Conservation (phyloP, 2,113 vertebrate species). For the Sinocyclocheilus grahami region DNA sequence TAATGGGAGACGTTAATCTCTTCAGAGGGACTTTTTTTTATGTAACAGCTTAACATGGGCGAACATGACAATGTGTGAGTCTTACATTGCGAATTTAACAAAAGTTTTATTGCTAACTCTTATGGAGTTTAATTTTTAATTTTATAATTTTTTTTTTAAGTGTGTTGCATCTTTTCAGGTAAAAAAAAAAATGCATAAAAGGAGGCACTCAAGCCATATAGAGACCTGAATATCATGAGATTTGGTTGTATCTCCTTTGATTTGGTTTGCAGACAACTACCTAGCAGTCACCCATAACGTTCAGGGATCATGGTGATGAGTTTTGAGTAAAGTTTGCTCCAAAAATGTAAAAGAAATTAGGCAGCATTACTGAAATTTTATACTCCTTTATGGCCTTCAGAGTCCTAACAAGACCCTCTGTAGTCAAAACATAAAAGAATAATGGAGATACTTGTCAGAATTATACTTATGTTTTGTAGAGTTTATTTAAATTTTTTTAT, state of each 20-base stretch:
- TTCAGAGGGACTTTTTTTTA: background rate
- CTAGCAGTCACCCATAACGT: background rate
- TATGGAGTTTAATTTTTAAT: background rate
- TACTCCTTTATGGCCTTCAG: too few species aligned
- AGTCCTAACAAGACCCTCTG: too few species aligned
- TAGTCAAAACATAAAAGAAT: too few species aligned
- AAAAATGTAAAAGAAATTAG: too few species aligned
- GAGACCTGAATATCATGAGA: background rate
- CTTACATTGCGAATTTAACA: background rate
- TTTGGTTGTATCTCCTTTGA: background rate
- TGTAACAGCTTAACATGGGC: background rate
- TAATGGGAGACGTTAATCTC: slow-evolving; percentile 10
- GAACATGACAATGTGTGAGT: background rate
- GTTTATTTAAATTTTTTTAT: too few species aligned
- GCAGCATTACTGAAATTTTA: too few species aligned
- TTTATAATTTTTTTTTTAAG: too few species aligned
- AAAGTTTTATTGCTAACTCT: background rate
- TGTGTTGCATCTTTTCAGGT: too few species aligned
- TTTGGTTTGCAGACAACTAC: background rate
- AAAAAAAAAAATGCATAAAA: too few species aligned
- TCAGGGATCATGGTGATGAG: background rate
- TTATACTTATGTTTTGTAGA: too few species aligned
- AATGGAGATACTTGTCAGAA: too few species aligned
- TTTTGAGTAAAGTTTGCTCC: too few species aligned
- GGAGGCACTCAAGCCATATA: background rate